Conservation (phyloP, 2,797 vertebrate genomes). For the Peromyscus aztecus region DNA sequence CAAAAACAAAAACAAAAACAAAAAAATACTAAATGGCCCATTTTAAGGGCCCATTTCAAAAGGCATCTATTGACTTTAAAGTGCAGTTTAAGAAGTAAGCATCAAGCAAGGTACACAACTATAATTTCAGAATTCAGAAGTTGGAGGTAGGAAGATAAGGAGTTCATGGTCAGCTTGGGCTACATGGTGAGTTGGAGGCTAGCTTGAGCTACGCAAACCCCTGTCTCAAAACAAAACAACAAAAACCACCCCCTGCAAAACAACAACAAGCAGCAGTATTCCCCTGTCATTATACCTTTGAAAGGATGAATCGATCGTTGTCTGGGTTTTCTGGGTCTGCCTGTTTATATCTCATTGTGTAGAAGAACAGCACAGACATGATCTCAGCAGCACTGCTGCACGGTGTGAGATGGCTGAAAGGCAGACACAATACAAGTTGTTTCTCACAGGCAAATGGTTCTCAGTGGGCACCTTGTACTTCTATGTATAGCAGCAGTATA, state of each 20-base stretch:
- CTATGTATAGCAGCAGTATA: not conserved
- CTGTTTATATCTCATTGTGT: slow-evolving; percentile 93
- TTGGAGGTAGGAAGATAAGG: not conserved
- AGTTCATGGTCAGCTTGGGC: not conserved
- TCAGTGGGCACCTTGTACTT: not conserved
- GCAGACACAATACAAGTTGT: not conserved
- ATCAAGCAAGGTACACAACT: not conserved
- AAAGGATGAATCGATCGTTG: slow-evolving; percentile 94
- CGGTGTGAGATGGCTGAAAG: slow-evolving; percentile 92
- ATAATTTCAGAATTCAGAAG: not conserved
- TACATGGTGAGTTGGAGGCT: not conserved
- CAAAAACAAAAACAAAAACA: too few species aligned
- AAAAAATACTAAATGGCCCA: not conserved
- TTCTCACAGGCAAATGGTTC: not conserved
- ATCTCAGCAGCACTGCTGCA: slow-evolving; percentile 95
- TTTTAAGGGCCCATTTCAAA: not conserved
- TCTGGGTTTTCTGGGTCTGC: slow-evolving; percentile 90
- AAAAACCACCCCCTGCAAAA: not conserved
- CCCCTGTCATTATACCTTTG: slow-evolving; percentile 90
- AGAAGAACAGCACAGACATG: slow-evolving; percentile 94
- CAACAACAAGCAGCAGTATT: not conserved
- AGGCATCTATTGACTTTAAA: not conserved
- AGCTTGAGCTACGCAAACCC: not conserved
- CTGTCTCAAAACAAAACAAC: not conserved
- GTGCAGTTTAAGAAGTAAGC: not conserved